Percentiles rank a stretch among this genome's conserved stretches.
Conservation (phyloP, 2,888 invertebrate genomes). For the Heliconius ismenius region DNA sequence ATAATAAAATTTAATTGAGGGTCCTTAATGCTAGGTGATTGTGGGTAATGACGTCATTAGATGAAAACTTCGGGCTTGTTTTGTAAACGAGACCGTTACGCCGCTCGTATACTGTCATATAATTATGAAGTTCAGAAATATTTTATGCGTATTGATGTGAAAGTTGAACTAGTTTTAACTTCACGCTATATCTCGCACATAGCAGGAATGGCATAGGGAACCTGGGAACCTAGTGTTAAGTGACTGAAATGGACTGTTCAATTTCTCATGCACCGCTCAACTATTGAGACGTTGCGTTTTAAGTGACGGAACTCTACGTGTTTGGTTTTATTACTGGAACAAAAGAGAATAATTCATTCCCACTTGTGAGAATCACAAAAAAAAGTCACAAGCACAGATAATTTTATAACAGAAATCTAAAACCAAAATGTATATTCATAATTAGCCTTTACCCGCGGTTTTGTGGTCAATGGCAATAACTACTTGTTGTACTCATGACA, state of each 20-base stretch:
- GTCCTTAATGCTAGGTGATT: constrained; percentile 33
- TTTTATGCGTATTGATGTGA: background rate
- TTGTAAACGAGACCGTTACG: constrained; percentile 36
- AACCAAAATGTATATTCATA: background rate
- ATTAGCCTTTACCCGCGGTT: background rate
- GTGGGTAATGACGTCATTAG: constrained; percentile 40
- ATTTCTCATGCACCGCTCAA: background rate
- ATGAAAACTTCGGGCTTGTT: constrained; percentile 37
- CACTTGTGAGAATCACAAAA: too few relatives aligned
- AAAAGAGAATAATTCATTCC: background rate
- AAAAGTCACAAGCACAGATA: background rate
- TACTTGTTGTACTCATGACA: background rate
- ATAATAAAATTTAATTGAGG: constrained; percentile 39
- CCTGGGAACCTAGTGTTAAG: background rate
- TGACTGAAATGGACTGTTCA: background rate
- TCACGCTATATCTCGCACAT: background rate
- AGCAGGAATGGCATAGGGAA: too few relatives aligned
- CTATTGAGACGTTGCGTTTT: background rate
- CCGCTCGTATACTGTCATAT: background rate
- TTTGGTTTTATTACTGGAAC: background rate
- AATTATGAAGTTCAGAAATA: constrained; percentile 12
- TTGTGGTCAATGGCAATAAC: background rate
- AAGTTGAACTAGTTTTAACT: background rate
- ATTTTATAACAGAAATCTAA: background rate
- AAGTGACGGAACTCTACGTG: background rate